Conservation (phyloP, 2,888 invertebrate species). For the Nematopogon swammerdamellus region DNA sequence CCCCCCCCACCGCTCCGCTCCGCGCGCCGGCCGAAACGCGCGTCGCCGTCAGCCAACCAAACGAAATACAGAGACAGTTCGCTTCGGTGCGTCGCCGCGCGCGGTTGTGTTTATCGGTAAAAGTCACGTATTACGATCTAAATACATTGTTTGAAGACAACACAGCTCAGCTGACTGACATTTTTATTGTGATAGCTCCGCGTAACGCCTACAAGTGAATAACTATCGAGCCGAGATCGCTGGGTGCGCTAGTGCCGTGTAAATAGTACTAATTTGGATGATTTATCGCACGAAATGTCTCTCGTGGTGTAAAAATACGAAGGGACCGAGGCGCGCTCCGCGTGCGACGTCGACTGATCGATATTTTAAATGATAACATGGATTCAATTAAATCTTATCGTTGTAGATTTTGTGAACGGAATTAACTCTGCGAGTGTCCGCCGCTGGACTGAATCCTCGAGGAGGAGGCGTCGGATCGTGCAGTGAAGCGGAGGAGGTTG, state of each 20-base stretch:
- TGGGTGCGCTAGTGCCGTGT: not conserved
- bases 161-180: conserved; percentile 1
- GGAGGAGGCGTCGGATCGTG: not conserved
- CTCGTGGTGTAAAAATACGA: conserved; percentile 42
- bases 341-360: conserved; percentile 49
- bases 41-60: conserved; percentile 15
- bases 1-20: conserved; percentile 22
- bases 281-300: conserved; percentile 33
- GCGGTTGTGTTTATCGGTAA: conserved; percentile 14
- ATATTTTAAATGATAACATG: conserved; percentile 56
- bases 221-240: not conserved
- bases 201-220: not conserved
- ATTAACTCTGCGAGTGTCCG: not conserved
- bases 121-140: conserved; percentile 14
- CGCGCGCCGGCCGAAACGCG: not conserved
- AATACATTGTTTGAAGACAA: not conserved
- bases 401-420: not conserved
- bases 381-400: conserved; percentile 43
- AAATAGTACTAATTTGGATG: conserved; percentile 5
- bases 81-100: conserved; percentile 26
- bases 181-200: not conserved
- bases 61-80: conserved; percentile 28
- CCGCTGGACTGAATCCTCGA: not conserved
- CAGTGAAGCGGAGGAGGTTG: not conserved
- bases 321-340: conserved; percentile 42